Percentiles rank a stretch among this genome's conserved stretches.
Evolutionary conservation across 2,888 invertebrate species (phyloP).

Genomic region (Hylaea fasciaria): DNA sequence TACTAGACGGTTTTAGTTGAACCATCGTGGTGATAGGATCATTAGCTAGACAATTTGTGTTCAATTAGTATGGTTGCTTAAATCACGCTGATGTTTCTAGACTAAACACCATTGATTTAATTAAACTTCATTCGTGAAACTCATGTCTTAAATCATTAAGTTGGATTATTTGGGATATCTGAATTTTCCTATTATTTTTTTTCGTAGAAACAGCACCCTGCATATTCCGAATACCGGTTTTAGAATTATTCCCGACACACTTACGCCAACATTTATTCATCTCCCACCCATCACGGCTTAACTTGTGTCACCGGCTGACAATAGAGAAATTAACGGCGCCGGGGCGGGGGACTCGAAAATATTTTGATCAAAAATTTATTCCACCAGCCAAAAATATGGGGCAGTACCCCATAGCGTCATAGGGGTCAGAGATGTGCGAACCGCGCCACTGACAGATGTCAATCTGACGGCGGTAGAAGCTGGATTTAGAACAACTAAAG

Average conservation of each 20-base stretch:
- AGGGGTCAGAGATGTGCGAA: slow-evolving; percentile 33
- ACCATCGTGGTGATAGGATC: too few relatives aligned
- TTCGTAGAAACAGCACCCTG: neutral
- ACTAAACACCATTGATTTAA: too few relatives aligned
- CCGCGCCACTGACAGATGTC: slow-evolving; percentile 76
- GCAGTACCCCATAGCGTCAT: slow-evolving; percentile 46
- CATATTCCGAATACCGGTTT: neutral
- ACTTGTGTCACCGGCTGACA: slow-evolving; percentile 72
- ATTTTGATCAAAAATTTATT: slow-evolving; percentile 84
- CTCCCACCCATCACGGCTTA: slow-evolving; percentile 64
- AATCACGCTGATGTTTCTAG: too few relatives aligned
- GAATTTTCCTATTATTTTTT: neutral
- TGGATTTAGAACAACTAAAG: slow-evolving; percentile 36
- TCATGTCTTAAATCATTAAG: too few relatives aligned
- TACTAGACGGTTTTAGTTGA: too few relatives aligned
- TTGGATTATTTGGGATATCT: too few relatives aligned
- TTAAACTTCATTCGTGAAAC: too few relatives aligned
- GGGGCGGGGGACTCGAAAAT: slow-evolving; percentile 66
- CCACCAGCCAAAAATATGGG: slow-evolving; percentile 66
- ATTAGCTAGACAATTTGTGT: too few relatives aligned
- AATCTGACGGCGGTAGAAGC: slow-evolving; percentile 67
- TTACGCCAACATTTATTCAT: slow-evolving; percentile 28
- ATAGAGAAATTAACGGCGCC: slow-evolving; percentile 70
- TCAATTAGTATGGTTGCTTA: too few relatives aligned
- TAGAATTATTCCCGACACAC: slow-evolving; percentile 6